Base-by-base conservation (phyloP, 1,140 invertebrate genomes). In the Scaptomyza graminum region DNA sequence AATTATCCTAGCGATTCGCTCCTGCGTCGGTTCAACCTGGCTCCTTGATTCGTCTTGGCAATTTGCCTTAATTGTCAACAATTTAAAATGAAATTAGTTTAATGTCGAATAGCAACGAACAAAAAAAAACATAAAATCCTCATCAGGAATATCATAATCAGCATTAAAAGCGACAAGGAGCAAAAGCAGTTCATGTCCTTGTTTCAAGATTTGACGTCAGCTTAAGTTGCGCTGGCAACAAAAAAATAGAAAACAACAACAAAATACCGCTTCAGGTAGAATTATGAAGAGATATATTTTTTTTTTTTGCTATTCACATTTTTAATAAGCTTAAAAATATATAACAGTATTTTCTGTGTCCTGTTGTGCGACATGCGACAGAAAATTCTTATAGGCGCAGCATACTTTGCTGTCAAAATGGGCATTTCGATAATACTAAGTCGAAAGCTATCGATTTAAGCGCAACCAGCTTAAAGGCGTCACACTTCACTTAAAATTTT, bases 1-100 rank as follows among this genome's bases (percentile, higher is more conserved):
- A 34, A 41, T 60, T 22, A 16, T 31, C 6, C 5, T n/a, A 15
- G 22, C 13, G 3, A 34, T 34, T 1, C 18, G 18, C 3, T 12
- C 22, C 28, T 18, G 2, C 16, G 28, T 28, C 28, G 28, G 41
- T 22, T 22, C 18, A 18, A 18, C 1, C 67, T 37, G 37, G 54
- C 66, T 61, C 76, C 76, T 55, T 62, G 75, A 88, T 87, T 87
- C 82, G 83, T 88, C 83, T 88, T 83, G 83, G 83, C 76, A 88
- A 88, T 88, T 88, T 76, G 39, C 79, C 79, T 88, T 88, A 88
- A 88, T 88, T 88, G 83, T 88, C 83, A 88, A 88, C 83, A 88
- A 88, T 88, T 88, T 88, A 88, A 88, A 88, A 83, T 63, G 76
- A 88, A 88, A 88, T 88, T 88, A 88, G 79, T 87, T 76, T 79